Evolutionary conservation across 2,113 vertebrate genomes (phyloP).

Genomic region (Plecturocebus donacophilus): DNA sequence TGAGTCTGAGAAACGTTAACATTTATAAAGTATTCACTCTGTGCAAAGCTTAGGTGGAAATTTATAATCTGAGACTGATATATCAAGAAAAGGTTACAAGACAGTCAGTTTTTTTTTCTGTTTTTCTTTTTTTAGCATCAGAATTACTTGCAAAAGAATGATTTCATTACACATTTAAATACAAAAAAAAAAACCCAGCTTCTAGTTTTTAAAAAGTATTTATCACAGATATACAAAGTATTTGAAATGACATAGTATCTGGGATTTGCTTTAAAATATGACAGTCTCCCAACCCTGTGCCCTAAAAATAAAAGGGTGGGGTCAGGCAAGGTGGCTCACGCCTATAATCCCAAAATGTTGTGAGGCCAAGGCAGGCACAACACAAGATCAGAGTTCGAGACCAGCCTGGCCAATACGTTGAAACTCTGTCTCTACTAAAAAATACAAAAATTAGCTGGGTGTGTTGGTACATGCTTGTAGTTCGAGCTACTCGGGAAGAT

Average conservation of each 20-base stretch:
- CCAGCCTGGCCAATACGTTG: too few species aligned
- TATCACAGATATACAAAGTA: constrained; percentile 22
- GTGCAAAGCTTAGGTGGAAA: background rate
- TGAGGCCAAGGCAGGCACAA: too few species aligned
- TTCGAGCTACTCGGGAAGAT: too few species aligned
- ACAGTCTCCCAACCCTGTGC: background rate
- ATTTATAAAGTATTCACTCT: constrained; percentile 21
- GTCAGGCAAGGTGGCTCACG: background rate
- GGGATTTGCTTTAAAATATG: constrained; percentile 34
- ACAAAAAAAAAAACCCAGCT: background rate
- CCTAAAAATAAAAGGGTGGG: background rate
- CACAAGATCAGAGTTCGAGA: too few species aligned
- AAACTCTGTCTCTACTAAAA: too few species aligned
- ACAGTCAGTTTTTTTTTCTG: background rate
- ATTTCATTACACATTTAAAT: background rate
- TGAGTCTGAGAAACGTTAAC: constrained; percentile 37
- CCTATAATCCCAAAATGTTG: background rate
- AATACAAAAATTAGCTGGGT: too few species aligned
- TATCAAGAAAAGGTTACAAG: background rate
- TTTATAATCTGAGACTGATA: background rate
- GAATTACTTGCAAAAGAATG: background rate
- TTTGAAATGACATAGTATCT: constrained; percentile 6
- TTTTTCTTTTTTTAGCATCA: too few species aligned
- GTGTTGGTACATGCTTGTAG: too few species aligned
- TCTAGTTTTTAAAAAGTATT: background rate